phyloP scores from a whole-genome alignment of 2,797 vertebrate genomes.

The Microhierax caerulescens region DNA sequence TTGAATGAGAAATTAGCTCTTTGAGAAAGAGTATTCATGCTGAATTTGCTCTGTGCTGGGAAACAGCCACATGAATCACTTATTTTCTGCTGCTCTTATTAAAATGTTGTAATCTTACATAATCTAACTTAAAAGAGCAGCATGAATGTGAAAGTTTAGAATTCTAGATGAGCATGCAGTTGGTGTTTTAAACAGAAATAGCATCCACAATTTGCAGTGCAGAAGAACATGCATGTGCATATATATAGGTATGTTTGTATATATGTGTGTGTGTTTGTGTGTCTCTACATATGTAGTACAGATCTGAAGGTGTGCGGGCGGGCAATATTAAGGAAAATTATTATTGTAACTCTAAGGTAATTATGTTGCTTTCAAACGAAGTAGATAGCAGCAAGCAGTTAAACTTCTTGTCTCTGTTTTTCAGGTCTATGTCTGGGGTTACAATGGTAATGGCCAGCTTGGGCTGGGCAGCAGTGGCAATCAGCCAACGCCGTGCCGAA shows the following conservation, averaged over 20 bases:
- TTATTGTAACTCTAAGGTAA: background rate
- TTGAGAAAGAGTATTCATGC: background rate
- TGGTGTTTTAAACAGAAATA: background rate
- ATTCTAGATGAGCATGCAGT: background rate
- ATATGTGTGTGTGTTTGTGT: background rate
- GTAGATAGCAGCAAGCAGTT: background rate
- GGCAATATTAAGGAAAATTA: background rate
- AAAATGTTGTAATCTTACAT: background rate
- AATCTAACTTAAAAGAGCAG: background rate
- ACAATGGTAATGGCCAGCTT: conserved; percentile 97
- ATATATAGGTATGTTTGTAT: background rate
- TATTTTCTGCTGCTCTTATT: background rate
- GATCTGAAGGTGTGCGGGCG: background rate
- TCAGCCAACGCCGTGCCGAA: conserved; percentile 92
- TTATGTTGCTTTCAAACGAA: background rate
- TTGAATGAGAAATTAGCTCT: background rate
- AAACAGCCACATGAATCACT: background rate
- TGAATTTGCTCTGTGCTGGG: background rate
- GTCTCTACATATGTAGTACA: background rate
- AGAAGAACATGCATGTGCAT: background rate
- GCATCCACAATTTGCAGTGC: background rate
- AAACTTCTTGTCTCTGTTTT: conserved; percentile 1
- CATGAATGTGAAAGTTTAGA: background rate
- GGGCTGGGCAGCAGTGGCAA: conserved; percentile 95
- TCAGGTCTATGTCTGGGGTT: conserved; percentile 97